Evolutionary conservation across 2,797 vertebrate genomes (phyloP).

Genomic region (Thalassophryne amazonica): DNA sequence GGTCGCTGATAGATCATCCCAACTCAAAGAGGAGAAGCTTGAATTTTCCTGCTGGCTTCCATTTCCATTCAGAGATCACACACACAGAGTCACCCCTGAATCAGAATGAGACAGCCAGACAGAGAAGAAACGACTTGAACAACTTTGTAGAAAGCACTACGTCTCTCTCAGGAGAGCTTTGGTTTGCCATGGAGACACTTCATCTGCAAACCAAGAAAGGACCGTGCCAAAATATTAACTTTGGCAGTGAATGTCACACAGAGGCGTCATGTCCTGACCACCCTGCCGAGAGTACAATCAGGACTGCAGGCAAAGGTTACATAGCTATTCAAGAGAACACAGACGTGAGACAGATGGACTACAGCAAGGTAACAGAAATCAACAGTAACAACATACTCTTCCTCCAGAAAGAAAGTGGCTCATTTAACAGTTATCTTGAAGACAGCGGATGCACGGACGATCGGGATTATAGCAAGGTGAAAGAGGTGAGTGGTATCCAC

Average conservation of each 20-base stretch:
- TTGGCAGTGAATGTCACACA: neutral
- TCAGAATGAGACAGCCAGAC: neutral
- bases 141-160: neutral
- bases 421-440: conserved; percentile 4
- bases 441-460: conserved; percentile 75
- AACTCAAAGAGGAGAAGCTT: conserved; percentile 69
- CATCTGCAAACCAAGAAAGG: conserved; percentile 13
- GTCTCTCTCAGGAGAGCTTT: conserved; percentile 26
- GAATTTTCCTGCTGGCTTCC: conserved; percentile 66
- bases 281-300: conserved; percentile 16
- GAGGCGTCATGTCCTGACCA: neutral
- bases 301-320: conserved; percentile 67
- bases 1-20: conserved; percentile 44
- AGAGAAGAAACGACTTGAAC: neutral
- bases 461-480: conserved; percentile 84
- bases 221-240: neutral
- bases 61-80: conserved; percentile 61
- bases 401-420: conserved; percentile 50
- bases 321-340: conserved; percentile 77
- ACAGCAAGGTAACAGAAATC: conserved; percentile 81
- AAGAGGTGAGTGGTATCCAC: conserved; percentile 71
- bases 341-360: conserved; percentile 71
- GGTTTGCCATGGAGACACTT: conserved; percentile 43
- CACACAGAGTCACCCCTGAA: conserved; percentile 24
- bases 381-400: conserved; percentile 71